Percentiles rank a stretch among this genome's conserved stretches.
These are phyloP conservation scores for Trigoniulus corallinus DNA, from an alignment of 1,140 invertebrate genomes.

Conservation along the genomic window DNA sequence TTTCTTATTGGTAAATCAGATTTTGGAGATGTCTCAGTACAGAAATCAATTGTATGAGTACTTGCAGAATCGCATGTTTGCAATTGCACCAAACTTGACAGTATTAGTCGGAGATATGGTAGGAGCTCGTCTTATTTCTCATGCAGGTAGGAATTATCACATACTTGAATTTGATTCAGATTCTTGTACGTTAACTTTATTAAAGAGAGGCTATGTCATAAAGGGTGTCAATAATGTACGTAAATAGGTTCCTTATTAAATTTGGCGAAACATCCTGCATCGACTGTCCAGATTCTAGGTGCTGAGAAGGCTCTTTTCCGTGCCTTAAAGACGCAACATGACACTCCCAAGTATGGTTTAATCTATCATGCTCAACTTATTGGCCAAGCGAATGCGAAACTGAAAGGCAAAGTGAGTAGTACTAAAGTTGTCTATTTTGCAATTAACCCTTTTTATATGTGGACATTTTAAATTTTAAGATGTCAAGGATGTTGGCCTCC, in stretches of 20 bases:
- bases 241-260: constrained; percentile 65
- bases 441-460: constrained; percentile 2
- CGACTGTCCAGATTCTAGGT: constrained; percentile 94
- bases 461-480: constrained; percentile 35
- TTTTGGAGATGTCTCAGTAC: constrained; percentile 60
- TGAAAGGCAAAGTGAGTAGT: constrained; percentile 60
- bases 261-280: constrained; percentile 94
- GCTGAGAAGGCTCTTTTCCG: constrained; percentile 96
- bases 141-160: constrained; percentile 44
- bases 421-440: constrained; percentile 1
- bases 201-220: too few species aligned
- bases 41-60: constrained; percentile 57
- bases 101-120: constrained; percentile 90
- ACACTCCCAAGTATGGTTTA: constrained; percentile 98
- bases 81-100: constrained; percentile 93
- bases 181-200: too few species aligned
- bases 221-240: background rate
- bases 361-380: constrained; percentile 94
- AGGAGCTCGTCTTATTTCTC: constrained; percentile 85
- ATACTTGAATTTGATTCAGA: background rate
- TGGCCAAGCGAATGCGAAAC: constrained; percentile 64
- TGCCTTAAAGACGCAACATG: constrained; percentile 89
- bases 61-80: constrained; percentile 89
- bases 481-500: constrained; percentile 90
- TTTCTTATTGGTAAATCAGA: too few species aligned